These are phyloP conservation scores for Pegoplata infirma DNA, from an alignment of 2,888 invertebrate genomes.

Conservation along the genomic window DNA sequence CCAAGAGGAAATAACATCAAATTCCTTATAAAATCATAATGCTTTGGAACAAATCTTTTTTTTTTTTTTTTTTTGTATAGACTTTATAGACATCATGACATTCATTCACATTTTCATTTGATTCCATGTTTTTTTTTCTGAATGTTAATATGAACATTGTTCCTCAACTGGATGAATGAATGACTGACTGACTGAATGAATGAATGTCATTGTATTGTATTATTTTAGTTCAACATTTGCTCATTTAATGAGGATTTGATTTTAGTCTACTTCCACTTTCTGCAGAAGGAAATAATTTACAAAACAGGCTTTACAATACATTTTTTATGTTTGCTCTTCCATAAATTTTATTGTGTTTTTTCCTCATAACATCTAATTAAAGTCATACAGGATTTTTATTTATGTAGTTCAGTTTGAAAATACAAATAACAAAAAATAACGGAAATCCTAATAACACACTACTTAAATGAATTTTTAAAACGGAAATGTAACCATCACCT, in stretches of 20 bases:
- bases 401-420: neutral
- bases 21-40: slow-evolving; percentile 11
- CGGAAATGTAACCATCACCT: slow-evolving; percentile 39
- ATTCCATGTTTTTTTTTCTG: neutral
- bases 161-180: neutral
- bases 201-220: slow-evolving; percentile 1
- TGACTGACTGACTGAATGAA: slow-evolving; percentile 9
- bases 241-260: slow-evolving; percentile 6
- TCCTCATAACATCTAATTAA: neutral
- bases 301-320: neutral
- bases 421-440: slow-evolving; percentile 1
- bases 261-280: slow-evolving; percentile 10
- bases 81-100: neutral
- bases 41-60: neutral
- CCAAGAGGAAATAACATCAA: slow-evolving; percentile 30
- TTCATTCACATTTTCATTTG: slow-evolving; percentile 13
- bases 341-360: neutral
- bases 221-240: neutral
- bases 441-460: slow-evolving; percentile 45
- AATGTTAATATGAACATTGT: neutral
- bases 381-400: slow-evolving; percentile 23
- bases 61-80: neutral
- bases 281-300: neutral
- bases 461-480: neutral
- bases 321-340: neutral